A percentile compares a stretch with the other conserved stretches of the same genome.
Conservation (phyloP, 2,888 invertebrate species). For the Noctua pronuba region DNA sequence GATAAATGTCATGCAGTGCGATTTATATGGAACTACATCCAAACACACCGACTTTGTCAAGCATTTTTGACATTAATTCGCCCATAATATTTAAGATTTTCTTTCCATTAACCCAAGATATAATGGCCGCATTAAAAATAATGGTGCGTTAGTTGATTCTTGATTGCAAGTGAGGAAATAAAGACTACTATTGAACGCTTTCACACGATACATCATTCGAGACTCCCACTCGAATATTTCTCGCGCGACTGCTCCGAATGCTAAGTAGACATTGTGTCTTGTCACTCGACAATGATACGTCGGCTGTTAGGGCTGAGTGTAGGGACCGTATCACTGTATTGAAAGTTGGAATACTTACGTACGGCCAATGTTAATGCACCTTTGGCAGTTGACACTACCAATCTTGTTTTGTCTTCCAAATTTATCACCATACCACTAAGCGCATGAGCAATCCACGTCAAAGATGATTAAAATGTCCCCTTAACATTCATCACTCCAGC, state of each 20-base stretch:
- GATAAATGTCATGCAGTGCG: background rate
- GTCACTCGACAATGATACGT: constrained; percentile 30
- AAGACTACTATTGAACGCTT: constrained; percentile 14
- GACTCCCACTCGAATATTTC: constrained; percentile 49
- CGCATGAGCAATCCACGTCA: background rate
- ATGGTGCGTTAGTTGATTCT: constrained; percentile 28
- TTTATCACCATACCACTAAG: background rate
- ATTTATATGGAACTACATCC: background rate
- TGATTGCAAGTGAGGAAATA: constrained; percentile 7
- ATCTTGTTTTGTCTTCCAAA: background rate
- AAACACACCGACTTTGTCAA: constrained; percentile 10
- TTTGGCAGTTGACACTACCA: background rate
- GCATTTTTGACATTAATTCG: constrained; percentile 14
- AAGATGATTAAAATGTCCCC: background rate
- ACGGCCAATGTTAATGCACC: background rate
- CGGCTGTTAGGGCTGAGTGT: background rate
- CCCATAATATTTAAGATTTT: background rate
- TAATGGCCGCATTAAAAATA: constrained; percentile 36
- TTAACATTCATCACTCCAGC: too few species aligned
- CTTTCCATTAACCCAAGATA: constrained; percentile 29
- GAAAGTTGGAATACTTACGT: background rate
- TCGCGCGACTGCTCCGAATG: constrained; percentile 47
- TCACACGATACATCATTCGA: constrained; percentile 42
- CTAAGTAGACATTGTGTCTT: constrained; percentile 62
- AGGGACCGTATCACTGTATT: background rate